A percentile compares a stretch with the other conserved stretches of the same genome.
Conservation (phyloP, 2,113 vertebrate genomes). For the Hipposideros armiger region DNA sequence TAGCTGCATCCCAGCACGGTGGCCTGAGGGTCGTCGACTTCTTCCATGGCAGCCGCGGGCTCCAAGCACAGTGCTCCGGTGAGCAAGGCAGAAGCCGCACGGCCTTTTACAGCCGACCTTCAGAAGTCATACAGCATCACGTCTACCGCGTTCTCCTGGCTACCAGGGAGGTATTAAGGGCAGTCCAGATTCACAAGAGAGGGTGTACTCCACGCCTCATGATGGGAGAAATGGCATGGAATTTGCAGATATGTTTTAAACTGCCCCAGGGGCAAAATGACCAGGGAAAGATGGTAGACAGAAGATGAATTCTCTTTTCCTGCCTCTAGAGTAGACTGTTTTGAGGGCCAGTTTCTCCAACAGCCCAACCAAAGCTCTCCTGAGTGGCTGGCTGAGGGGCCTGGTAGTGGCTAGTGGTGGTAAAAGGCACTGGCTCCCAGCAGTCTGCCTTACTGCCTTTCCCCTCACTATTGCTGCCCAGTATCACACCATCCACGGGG, state of each 20-base stretch:
- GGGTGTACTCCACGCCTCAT: accelerated
- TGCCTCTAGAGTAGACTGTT: neutral
- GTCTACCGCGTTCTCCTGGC: neutral
- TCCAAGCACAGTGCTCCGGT: too few relatives aligned
- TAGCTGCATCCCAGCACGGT: neutral
- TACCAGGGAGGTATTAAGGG: neutral
- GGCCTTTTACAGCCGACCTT: neutral
- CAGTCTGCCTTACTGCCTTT: too few relatives aligned
- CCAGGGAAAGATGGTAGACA: accelerated
- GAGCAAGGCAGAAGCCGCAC: accelerated
- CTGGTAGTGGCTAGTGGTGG: neutral
- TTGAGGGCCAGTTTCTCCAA: neutral
- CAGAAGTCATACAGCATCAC: neutral
- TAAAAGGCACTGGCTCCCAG: neutral
- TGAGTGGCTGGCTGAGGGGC: neutral
- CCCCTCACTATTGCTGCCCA: neutral
- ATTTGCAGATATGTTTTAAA: neutral
- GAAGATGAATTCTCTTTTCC: too few relatives aligned
- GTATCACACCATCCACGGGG: accelerated
- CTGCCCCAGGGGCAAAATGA: neutral
- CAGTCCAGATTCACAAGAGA: neutral
- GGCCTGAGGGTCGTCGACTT: accelerated
- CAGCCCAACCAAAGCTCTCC: neutral
- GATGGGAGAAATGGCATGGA: neutral
- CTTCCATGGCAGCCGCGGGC: neutral